Evolutionary conservation across 2,888 invertebrate genomes (phyloP).

Genomic region (Piscicola geometra): DNA sequence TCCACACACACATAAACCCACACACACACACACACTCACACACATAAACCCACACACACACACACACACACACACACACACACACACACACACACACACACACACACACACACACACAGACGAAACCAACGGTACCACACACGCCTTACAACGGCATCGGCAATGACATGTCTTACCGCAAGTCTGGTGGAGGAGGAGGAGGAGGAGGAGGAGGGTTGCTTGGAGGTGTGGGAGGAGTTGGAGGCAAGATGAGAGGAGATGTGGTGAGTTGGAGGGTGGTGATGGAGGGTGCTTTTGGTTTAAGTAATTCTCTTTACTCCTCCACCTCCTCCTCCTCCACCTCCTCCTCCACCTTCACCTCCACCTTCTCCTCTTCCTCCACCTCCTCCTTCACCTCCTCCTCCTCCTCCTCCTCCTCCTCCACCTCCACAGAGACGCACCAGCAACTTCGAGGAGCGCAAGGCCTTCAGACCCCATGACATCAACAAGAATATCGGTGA

Average conservation of each 20-base stretch:
- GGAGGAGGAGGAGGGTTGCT: neutral
- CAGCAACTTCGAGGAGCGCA: neutral
- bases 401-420: too few relatives aligned
- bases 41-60: too few relatives aligned
- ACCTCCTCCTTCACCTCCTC: too few relatives aligned
- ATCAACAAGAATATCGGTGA: too few relatives aligned
- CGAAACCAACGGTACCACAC: constrained; percentile 22
- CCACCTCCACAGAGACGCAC: neutral
- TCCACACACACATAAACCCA: neutral
- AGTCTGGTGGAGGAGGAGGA: neutral
- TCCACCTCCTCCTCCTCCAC: neutral
- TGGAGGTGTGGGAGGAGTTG: constrained; percentile 7
- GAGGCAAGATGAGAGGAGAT: neutral
- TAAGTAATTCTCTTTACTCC: too few relatives aligned
- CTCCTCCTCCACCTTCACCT: neutral
- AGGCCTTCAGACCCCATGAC: neutral
- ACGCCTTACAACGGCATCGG: constrained; percentile 19
- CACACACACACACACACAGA: constrained; percentile 15
- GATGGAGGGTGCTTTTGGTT: neutral
- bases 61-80: neutral
- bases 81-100: neutral
- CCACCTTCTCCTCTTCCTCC: too few relatives aligned
- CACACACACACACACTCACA: too few relatives aligned
- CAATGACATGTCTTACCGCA: neutral
- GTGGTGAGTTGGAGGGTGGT: too few relatives aligned